Conservation (phyloP, 2,113 vertebrate genomes). For the Phainopepla nitens region DNA sequence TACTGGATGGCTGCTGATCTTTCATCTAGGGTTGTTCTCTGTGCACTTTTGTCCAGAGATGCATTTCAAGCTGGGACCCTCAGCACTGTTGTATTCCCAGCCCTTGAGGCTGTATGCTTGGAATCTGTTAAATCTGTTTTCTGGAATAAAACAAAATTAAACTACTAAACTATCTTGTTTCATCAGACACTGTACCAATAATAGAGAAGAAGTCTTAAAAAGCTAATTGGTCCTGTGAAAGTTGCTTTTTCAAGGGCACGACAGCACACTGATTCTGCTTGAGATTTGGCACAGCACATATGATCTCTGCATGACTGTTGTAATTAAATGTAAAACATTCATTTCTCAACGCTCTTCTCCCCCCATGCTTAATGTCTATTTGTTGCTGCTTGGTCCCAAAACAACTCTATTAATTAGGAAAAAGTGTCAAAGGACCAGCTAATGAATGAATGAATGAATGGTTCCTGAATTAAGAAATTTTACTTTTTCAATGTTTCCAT, state of each 20-base stretch:
- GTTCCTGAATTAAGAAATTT: background rate
- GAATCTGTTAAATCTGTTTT: background rate
- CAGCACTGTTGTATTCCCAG: background rate
- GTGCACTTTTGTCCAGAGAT: background rate
- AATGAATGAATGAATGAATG: background rate
- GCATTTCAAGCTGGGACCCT: background rate
- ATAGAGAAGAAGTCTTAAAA: background rate
- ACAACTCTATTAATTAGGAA: slow-evolving; percentile 13
- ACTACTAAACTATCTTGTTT: background rate
- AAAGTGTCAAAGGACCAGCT: background rate
- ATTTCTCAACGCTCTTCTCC: background rate
- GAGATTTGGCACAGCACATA: background rate
- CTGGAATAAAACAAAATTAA: background rate
- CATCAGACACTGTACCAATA: background rate
- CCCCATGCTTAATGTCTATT: background rate
- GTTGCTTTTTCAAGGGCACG: background rate
- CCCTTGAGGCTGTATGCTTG: background rate
- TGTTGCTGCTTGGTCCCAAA: background rate
- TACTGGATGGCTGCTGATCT: background rate
- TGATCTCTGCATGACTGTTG: background rate
- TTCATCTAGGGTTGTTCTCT: background rate
- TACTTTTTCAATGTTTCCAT: background rate
- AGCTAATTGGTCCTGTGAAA: background rate
- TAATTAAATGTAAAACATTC: background rate
- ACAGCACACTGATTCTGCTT: rapidly evolving